Evolutionary conservation across 2,888 invertebrate genomes (phyloP).

Genomic region (Thera obeliscata): DNA sequence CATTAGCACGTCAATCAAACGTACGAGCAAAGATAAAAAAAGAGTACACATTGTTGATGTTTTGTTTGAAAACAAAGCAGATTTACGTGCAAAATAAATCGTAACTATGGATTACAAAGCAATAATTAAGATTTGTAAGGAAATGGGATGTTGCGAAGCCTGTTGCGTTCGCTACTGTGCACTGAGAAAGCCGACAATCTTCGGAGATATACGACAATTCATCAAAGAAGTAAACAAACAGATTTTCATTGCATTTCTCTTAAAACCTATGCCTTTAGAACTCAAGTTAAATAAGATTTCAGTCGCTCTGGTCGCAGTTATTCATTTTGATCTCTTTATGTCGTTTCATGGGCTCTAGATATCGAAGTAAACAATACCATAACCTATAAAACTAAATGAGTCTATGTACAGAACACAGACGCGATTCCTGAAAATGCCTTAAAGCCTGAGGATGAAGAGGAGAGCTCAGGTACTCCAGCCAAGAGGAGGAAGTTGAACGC

Average conservation of each 20-base stretch:
- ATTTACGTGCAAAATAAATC: not conserved
- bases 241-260: not conserved
- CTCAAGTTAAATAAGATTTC: not conserved
- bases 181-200: constrained; percentile 82
- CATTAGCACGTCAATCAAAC: too few species aligned
- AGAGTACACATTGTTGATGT: not conserved
- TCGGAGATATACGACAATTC: constrained; percentile 75
- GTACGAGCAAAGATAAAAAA: too few species aligned
- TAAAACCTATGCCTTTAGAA: not conserved
- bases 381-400: not conserved
- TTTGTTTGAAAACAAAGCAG: constrained; percentile 2
- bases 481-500: constrained; percentile 76
- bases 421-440: not conserved
- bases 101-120: constrained; percentile 73
- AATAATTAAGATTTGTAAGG: constrained; percentile 77
- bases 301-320: too few species aligned
- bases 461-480: constrained; percentile 20
- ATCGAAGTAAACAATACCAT: not conserved
- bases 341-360: not conserved
- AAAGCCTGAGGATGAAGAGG: constrained; percentile 13
- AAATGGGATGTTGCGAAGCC: constrained; percentile 86
- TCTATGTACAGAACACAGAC: constrained; percentile 21
- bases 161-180: constrained; percentile 89
- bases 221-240: constrained; percentile 75
- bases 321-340: too few species aligned